Conservation (phyloP, 2,888 invertebrate species). For the Biston stratarius region DNA sequence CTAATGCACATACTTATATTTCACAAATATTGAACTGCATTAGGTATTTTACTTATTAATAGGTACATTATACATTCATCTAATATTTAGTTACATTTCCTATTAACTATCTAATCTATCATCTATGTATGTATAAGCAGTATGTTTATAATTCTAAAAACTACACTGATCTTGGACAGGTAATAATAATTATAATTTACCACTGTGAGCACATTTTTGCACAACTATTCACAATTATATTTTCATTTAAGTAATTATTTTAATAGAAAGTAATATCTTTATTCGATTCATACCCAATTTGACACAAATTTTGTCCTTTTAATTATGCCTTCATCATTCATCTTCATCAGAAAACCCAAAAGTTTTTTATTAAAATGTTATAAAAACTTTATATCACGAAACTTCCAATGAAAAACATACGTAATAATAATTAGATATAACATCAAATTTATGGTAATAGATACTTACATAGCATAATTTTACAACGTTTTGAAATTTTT, state of each 20-base stretch:
- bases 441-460: no score
- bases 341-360: no score
- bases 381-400: not conserved
- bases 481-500: not conserved
- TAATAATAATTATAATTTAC: constrained; percentile 23
- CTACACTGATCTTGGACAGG: not conserved
- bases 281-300: constrained; percentile 10
- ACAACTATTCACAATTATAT: constrained; percentile 29
- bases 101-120: no score
- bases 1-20: no score
- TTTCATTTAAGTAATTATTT: not conserved
- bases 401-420: no score
- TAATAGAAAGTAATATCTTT: no score
- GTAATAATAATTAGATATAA: not conserved
- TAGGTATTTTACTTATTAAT: no score
- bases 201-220: constrained; percentile 45
- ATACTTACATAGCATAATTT: not conserved
- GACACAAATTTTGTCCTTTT: constrained; percentile 9
- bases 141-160: not conserved
- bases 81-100: no score
- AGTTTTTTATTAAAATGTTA: no score
- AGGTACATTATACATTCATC: no score
- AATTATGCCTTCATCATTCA: no score
- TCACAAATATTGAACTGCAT: no score
- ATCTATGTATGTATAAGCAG: constrained; percentile 29